A percentile compares a stretch with the other conserved stretches of the same genome.
Evolutionary conservation across 2,888 invertebrate genomes (phyloP).

Genomic region (Heliconius erato): DNA sequence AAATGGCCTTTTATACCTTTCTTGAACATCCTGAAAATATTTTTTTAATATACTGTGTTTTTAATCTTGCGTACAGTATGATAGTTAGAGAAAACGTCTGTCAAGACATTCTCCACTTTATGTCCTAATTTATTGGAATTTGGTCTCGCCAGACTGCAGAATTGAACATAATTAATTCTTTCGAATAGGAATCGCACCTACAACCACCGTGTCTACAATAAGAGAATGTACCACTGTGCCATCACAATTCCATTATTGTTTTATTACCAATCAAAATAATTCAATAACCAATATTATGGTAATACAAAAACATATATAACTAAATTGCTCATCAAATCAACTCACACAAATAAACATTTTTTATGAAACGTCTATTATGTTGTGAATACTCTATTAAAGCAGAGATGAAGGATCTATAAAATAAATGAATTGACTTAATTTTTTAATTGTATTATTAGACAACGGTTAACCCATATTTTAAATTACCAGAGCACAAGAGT

Average conservation of each 20-base stretch:
- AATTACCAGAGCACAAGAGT: constrained; percentile 73
- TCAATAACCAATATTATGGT: not conserved
- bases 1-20: constrained; percentile 78
- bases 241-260: too few relatives aligned
- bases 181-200: too few relatives aligned
- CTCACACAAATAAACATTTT: not conserved
- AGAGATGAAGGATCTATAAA: not conserved
- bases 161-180: too few relatives aligned
- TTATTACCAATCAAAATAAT: too few relatives aligned
- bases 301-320: not conserved
- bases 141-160: too few relatives aligned
- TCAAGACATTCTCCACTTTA: not conserved
- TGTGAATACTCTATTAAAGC: not conserved
- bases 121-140: not conserved
- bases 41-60: not conserved
- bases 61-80: not conserved
- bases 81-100: not conserved
- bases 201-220: too few relatives aligned
- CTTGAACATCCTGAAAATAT: constrained; percentile 70
- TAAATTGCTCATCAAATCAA: not conserved
- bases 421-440: not conserved
- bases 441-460: not conserved
- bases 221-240: too few relatives aligned
- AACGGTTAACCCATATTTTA: not conserved
- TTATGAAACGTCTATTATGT: not conserved